phyloP scores from a whole-genome alignment of 2,113 vertebrate species.

The Odontophorus gujanensis region DNA sequence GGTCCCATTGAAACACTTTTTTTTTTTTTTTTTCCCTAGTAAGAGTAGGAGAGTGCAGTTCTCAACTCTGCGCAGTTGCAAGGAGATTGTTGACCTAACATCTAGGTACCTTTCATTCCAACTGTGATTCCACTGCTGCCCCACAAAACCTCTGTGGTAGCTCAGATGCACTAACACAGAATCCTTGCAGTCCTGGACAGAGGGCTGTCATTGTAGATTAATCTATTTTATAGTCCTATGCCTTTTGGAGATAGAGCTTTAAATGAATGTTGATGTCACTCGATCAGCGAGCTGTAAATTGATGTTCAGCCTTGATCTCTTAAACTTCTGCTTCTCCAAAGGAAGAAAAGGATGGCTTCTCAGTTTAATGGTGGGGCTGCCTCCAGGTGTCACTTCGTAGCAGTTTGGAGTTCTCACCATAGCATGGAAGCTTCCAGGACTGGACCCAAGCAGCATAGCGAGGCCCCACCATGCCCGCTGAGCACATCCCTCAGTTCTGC shows the following conservation, averaged over 20 bases:
- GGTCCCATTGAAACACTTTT: neutral
- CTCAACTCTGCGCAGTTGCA: neutral
- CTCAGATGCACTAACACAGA: neutral
- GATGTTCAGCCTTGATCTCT: neutral
- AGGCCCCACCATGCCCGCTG: neutral
- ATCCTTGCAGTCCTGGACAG: neutral
- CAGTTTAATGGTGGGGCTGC: neutral
- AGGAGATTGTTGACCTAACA: neutral
- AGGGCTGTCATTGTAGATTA: neutral
- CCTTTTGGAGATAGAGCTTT: neutral
- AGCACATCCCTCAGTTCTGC: neutral
- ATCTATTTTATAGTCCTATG: neutral
- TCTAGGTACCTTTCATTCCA: neutral
- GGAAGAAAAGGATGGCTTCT: neutral
- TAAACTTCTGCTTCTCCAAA: neutral
- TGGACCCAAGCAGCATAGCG: neutral
- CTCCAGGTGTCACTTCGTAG: neutral
- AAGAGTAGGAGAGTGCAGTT: neutral
- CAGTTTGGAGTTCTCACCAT: rapidly evolving
- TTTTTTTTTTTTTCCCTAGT: neutral
- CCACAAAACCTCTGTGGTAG: neutral
- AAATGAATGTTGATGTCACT: neutral
- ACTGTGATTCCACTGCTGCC: neutral
- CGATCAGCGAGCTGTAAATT: neutral
- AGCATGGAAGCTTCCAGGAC: neutral